Evolutionary conservation across 2,888 invertebrate species (phyloP).

Genomic region (Apoderus coryli): DNA sequence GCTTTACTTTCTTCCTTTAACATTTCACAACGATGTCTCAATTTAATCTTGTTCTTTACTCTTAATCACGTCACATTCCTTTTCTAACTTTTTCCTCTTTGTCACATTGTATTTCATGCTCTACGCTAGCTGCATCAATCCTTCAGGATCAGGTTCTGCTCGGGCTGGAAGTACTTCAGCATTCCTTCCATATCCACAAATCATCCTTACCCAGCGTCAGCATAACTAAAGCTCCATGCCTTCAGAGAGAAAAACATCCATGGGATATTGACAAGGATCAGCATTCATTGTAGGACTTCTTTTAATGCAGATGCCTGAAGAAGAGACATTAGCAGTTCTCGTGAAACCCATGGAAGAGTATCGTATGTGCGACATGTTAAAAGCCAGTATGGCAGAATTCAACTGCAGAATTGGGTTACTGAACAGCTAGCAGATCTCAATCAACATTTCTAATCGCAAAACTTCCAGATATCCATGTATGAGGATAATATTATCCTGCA

Average conservation of each 20-base stretch:
- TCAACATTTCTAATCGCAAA: constrained; percentile 81
- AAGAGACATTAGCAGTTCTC: constrained; percentile 95
- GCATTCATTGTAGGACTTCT: no score
- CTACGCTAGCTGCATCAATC: constrained; percentile 77
- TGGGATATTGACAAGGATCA: no score
- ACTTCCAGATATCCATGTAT: constrained; percentile 95
- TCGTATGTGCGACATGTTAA: constrained; percentile 96
- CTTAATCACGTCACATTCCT: constrained; percentile 92
- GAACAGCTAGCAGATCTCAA: constrained; percentile 89
- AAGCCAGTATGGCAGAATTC: constrained; percentile 99
- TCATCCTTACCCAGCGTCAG: constrained; percentile 84
- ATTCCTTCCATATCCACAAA: constrained; percentile 98
- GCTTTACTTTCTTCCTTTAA: constrained; percentile 90
- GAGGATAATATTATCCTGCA: constrained; percentile 92
- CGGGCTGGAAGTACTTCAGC: constrained; percentile 84
- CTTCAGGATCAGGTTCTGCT: constrained; percentile 83
- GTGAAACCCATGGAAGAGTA: constrained; percentile 97
- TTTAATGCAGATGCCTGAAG: constrained; percentile 99
- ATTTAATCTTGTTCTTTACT: constrained; percentile 97
- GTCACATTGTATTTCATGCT: constrained; percentile 89
- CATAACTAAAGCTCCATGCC: constrained; percentile 93
- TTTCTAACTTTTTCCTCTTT: constrained; percentile 97
- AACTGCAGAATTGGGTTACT: constrained; percentile 87
- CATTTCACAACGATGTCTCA: constrained; percentile 90
- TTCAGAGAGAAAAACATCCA: constrained; percentile 94